These are phyloP conservation scores for Tetraneura akinire DNA, from an alignment of 1,140 invertebrate species.

Conservation along the genomic window DNA sequence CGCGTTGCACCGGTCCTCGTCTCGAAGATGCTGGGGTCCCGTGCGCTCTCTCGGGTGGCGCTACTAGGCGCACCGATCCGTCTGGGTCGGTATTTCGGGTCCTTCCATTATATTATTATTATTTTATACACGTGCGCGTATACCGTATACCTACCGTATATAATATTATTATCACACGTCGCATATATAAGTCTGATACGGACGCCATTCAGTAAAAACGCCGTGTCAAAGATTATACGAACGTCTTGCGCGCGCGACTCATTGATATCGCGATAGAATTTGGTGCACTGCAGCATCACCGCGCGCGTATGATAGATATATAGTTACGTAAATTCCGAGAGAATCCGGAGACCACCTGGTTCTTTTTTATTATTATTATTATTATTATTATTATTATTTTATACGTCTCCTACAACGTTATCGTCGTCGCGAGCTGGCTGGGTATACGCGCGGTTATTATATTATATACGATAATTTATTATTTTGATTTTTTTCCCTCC, in stretches of 20 bases:
- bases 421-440: too few relatives aligned
- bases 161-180: not conserved
- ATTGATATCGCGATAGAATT: constrained; percentile 9
- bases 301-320: constrained; percentile 19
- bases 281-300: too few relatives aligned
- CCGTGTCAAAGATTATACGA: constrained; percentile 15
- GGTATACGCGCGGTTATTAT: too few relatives aligned
- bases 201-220: constrained; percentile 31
- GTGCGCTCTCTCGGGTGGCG: constrained; percentile 39
- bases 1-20: not conserved
- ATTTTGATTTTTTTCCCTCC: too few relatives aligned
- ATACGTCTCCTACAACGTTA: too few relatives aligned
- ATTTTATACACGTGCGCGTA: too few relatives aligned
- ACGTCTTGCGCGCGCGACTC: not conserved
- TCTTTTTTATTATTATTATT: too few relatives aligned
- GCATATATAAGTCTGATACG: not conserved
- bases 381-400: too few relatives aligned
- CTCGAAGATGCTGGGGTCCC: not conserved
- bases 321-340: not conserved
- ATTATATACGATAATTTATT: too few relatives aligned
- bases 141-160: not conserved
- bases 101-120: not conserved
- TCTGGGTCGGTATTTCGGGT: constrained; percentile 40
- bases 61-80: constrained; percentile 39
- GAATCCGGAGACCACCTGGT: constrained; percentile 21